These are phyloP conservation scores for Gila orcuttii DNA, from an alignment of 2,113 vertebrate genomes.

Conservation along the genomic window DNA sequence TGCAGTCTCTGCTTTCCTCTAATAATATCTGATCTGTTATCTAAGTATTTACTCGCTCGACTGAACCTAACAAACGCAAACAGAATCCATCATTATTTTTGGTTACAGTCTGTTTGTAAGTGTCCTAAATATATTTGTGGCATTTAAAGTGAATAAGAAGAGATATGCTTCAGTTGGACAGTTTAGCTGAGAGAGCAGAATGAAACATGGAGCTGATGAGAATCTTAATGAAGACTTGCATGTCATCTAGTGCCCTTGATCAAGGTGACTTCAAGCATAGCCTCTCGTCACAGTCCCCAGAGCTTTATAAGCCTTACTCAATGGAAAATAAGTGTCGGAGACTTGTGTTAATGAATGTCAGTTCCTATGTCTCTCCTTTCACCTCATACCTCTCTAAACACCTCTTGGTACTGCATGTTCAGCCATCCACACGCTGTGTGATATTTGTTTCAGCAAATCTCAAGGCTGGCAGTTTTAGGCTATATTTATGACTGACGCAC, in stretches of 20 bases:
- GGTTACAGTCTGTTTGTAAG: no score
- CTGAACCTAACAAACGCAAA: slow-evolving; percentile 3
- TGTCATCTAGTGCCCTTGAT: slow-evolving; percentile 16
- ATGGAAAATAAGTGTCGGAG: background rate
- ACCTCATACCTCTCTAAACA: background rate
- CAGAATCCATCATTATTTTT: background rate
- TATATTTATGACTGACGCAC: slow-evolving; percentile 34
- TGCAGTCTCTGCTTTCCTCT: slow-evolving; percentile 11
- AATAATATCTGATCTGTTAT: background rate
- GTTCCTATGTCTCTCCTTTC: background rate
- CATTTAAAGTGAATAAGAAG: background rate
- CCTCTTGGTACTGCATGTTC: background rate
- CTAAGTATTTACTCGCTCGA: background rate
- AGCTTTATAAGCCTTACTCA: slow-evolving; percentile 24
- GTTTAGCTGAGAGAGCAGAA: background rate
- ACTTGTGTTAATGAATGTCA: slow-evolving; percentile 9
- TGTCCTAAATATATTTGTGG: background rate
- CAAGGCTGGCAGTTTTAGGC: background rate
- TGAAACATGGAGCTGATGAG: background rate
- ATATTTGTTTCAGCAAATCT: background rate
- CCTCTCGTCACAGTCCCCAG: background rate
- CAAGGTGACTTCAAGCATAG: slow-evolving; percentile 29
- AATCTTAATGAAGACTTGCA: slow-evolving; percentile 25
- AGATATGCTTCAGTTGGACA: background rate
- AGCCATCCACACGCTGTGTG: background rate